phyloP scores from a whole-genome alignment of 2,888 invertebrate species.

The Salticus scenicus region DNA sequence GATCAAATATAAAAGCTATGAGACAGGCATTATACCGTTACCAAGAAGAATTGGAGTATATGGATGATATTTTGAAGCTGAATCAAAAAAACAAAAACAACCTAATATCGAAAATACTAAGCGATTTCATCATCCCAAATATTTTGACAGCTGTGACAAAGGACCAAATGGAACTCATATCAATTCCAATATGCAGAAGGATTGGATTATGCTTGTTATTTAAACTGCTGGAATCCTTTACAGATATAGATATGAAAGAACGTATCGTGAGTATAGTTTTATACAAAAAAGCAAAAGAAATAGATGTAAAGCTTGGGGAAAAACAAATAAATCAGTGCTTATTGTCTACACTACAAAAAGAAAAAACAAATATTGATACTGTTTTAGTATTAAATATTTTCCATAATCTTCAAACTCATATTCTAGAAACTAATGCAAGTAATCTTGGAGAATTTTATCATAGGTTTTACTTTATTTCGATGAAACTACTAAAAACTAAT shows the following conservation, averaged over 20 bases:
- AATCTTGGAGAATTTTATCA: not conserved
- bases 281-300: not conserved
- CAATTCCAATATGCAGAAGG: not conserved
- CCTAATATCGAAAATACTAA: not conserved
- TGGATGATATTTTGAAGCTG: conserved; percentile 38
- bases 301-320: not conserved
- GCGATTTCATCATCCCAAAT: conserved; percentile 14
- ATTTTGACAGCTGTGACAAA: not conserved
- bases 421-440: not conserved
- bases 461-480: not conserved
- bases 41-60: conserved; percentile 33
- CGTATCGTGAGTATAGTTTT: not conserved
- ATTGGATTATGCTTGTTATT: not conserved
- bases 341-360: not conserved
- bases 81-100: not conserved
- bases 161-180: not conserved
- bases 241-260: conserved; percentile 22
- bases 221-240: conserved; percentile 8
- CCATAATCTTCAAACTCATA: not conserved
- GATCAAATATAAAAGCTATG: not conserved
- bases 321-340: not conserved
- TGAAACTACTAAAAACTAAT: not conserved
- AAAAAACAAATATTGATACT: not conserved
- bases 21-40: not conserved
- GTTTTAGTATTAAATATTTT: not conserved